Conservation (phyloP, 2,888 invertebrate genomes). For the Orchestes rusci region DNA sequence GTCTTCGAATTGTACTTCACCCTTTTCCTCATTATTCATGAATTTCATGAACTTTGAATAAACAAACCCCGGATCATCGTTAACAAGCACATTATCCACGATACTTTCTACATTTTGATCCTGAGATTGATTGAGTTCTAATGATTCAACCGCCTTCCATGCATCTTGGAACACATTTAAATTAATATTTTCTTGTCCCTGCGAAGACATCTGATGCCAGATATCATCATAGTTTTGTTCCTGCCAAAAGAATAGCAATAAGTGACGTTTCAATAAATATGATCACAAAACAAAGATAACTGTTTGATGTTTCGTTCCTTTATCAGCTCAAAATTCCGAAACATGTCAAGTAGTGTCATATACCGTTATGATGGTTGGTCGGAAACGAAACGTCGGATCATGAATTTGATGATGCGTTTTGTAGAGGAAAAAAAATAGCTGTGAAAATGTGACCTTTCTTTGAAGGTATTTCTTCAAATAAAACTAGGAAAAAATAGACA, state of each 20-base stretch:
- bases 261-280: background rate
- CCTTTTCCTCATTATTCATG: slow-evolving; percentile 71
- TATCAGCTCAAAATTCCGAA: background rate
- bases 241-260: slow-evolving; percentile 27
- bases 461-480: no score
- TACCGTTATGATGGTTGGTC: no score
- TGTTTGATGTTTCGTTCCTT: background rate
- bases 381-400: no score
- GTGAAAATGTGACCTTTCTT: no score
- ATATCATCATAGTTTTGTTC: slow-evolving; percentile 38
- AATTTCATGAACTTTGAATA: slow-evolving; percentile 79
- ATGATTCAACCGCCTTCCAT: slow-evolving; percentile 57
- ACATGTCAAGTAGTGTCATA: no score
- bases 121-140: slow-evolving; percentile 37
- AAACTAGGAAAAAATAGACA: no score
- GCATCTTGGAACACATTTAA: slow-evolving; percentile 44
- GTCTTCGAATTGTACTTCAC: slow-evolving; percentile 52
- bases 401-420: no score
- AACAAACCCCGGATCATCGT: slow-evolving; percentile 56
- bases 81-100: background rate
- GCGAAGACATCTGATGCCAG: slow-evolving; percentile 45
- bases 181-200: slow-evolving; percentile 36
- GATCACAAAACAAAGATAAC: slow-evolving; percentile 1
- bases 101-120: slow-evolving; percentile 44
- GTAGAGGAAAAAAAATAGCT: no score